Evolutionary conservation across 1,140 invertebrate species (phyloP).

Genomic region (Choristoneura fumiferana): DNA sequence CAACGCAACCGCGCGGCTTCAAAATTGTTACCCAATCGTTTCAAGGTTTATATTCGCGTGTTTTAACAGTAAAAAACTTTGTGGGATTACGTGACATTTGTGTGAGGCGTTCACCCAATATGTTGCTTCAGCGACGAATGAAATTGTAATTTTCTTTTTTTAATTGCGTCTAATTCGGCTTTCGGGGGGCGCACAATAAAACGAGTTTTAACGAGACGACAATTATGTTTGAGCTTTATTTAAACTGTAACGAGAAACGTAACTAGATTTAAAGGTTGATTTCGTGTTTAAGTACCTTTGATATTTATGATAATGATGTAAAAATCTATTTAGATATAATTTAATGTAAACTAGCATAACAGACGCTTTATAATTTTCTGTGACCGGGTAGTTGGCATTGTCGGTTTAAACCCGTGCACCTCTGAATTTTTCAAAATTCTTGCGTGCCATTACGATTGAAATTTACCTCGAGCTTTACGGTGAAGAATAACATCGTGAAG

Average conservation of each 20-base stretch:
- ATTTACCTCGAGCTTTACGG: no score
- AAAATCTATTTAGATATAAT: no score
- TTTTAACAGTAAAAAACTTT: constrained; percentile 22
- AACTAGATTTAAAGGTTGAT: constrained; percentile 10
- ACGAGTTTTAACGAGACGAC: constrained; percentile 23
- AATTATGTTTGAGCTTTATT: constrained; percentile 35
- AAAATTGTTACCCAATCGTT: neutral
- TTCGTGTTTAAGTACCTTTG: neutral
- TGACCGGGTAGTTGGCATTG: no score
- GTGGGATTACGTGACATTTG: constrained; percentile 55
- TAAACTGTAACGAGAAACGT: constrained; percentile 16
- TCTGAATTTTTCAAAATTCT: no score
- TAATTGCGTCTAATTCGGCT: constrained; percentile 60
- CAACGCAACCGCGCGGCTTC: constrained; percentile 19
- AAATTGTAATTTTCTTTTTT: constrained; percentile 70
- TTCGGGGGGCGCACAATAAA: constrained; percentile 35
- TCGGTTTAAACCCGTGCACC: no score
- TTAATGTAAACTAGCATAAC: no score
- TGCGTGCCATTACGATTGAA: no score
- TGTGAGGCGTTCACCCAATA: constrained; percentile 71
- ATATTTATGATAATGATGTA: no score
- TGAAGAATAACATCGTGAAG: no score
- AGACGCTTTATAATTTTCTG: no score
- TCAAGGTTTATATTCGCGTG: constrained; percentile 31
- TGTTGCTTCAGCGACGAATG: constrained; percentile 46